These are phyloP conservation scores for Manis javanica DNA, from an alignment of 2,797 vertebrate species.

Conservation along the genomic window DNA sequence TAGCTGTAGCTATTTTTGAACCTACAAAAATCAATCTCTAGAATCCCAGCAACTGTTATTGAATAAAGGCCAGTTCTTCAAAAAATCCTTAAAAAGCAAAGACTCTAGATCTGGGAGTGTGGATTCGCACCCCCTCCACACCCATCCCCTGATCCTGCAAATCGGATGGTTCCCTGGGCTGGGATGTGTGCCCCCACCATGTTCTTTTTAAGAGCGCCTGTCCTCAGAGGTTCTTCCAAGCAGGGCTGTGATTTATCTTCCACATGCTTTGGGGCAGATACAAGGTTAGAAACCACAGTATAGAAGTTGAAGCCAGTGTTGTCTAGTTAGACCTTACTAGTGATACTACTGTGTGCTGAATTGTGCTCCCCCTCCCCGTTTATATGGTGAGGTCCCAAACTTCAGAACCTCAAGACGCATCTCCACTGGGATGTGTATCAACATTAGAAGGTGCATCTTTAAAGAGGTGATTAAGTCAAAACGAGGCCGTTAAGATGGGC, in stretches of 20 bases:
- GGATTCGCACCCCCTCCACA: not conserved
- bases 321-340: not conserved
- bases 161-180: not conserved
- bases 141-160: too few relatives aligned
- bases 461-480: not conserved
- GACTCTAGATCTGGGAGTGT: not conserved
- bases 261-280: not conserved
- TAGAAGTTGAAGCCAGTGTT: not conserved
- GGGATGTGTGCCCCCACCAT: not conserved
- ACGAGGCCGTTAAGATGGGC: rapidly evolving
- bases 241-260: not conserved
- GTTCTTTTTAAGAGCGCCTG: not conserved
- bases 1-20: conserved; percentile 68
- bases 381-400: not conserved
- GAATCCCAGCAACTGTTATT: not conserved
- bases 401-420: not conserved
- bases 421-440: not conserved
- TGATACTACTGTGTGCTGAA: not conserved
- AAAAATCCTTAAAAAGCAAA: not conserved
- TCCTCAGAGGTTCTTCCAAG: not conserved
- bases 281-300: not conserved
- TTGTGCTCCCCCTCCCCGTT: not conserved
- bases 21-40: conserved; percentile 13
- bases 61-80: not conserved
- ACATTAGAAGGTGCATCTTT: not conserved